Evolutionary conservation across 1,140 invertebrate genomes (phyloP), one percentile per base, ranked within the genome.

Genomic region (Brachionus asplanchnoidis): DNA sequence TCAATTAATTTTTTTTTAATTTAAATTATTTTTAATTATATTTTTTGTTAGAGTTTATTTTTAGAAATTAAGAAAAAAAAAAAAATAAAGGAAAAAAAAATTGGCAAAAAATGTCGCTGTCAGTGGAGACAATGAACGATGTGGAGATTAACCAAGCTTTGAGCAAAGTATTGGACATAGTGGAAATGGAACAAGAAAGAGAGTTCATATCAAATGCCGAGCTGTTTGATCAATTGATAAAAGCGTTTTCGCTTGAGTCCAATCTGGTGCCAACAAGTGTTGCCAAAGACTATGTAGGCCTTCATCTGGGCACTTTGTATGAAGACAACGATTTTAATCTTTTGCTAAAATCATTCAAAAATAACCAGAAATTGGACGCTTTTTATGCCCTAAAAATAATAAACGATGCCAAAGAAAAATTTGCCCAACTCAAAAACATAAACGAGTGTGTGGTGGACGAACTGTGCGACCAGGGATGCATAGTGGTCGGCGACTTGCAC

Each of bases 401-500:
- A 77, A 77, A 46, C 11, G 73, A 77, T 32, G 73, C 73, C 12
- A 77, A 23, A 50, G 20, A 77, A 26, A 20, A 50, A 50, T 77
- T 77, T n/a, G 11, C 4, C 14, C 26, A 46, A 28, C 26, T 77
- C 12, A 14, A 23, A 0, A 77, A 77, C 46, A 77, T 77, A 9
- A 14, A 26, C 26, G 42, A 77, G 20, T 77, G 73, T 50, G 12
- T 26, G 17, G 12, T 77, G 5, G 40, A 46, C 2, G 23, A 46
- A 11, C 5, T 23, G 23, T 26, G 4, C 1, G 40, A 50, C n/a
- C 11, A 23, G 4, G 73, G 73, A 26, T 46, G 42, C 44, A 50
- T 77, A 11, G 44, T 84, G 8, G 68, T 84, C 2, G 84, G 84
- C 3, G 84, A 84, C 40, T 60, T 84, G 36, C 68, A 77, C 28